These are phyloP conservation scores for Vipera latastei DNA, from an alignment of 2,797 vertebrate species.

Conservation along the genomic window DNA sequence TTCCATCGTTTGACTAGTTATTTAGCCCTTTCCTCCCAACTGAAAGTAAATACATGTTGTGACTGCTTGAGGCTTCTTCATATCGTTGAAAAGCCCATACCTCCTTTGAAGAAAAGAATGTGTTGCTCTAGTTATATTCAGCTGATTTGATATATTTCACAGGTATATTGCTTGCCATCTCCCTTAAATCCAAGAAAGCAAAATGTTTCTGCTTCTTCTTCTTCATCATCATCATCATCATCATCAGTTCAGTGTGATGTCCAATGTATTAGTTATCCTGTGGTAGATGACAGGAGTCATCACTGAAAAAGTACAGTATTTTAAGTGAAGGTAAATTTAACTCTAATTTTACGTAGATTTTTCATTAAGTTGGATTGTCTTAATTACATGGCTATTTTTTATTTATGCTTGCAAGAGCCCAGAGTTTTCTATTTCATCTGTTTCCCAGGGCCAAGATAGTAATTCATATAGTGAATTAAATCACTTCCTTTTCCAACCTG, in stretches of 20 bases:
- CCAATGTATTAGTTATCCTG: neutral
- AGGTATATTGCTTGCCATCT: neutral
- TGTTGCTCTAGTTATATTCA: slow-evolving; percentile 2
- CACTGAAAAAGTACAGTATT: neutral
- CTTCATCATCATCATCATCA: neutral
- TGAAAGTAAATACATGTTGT: neutral
- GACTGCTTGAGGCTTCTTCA: neutral
- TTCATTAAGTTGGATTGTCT: neutral
- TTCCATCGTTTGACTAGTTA: neutral
- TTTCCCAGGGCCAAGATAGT: neutral
- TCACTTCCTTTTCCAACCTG: neutral
- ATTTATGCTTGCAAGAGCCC: neutral
- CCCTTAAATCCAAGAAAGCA: neutral
- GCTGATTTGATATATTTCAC: neutral
- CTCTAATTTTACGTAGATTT: neutral
- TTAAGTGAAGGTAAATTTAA: neutral
- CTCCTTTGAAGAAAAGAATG: neutral
- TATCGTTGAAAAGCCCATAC: neutral
- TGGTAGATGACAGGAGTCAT: neutral
- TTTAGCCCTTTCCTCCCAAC: neutral
- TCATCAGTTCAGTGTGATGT: neutral
- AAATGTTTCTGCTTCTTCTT: neutral
- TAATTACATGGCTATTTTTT: neutral
- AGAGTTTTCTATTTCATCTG: neutral
- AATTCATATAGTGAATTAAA: neutral